phyloP scores from a whole-genome alignment of 2,888 invertebrate species.

The Corythucha ciliata region DNA sequence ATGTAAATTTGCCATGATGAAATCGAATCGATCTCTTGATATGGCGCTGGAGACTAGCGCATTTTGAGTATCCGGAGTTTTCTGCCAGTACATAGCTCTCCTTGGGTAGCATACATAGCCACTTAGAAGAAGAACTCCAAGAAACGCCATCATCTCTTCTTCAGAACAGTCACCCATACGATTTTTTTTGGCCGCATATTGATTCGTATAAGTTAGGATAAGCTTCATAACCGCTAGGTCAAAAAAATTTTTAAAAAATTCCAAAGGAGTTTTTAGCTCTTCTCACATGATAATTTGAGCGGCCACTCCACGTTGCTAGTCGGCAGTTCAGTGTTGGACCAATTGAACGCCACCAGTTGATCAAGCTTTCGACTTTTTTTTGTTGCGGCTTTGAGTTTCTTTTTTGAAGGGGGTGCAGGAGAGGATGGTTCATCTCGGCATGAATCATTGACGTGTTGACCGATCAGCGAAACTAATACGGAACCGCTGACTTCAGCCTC shows the following conservation, averaged over 20 bases:
- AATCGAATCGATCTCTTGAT: constrained; percentile 11
- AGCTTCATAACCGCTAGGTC: constrained; percentile 6
- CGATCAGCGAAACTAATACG: too few relatives aligned
- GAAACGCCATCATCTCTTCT: constrained; percentile 22
- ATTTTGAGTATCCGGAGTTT: constrained; percentile 10
- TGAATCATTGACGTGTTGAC: too few relatives aligned
- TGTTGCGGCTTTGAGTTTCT: too few relatives aligned
- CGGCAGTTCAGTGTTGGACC: too few relatives aligned
- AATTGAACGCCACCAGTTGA: too few relatives aligned
- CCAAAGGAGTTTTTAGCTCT: constrained; percentile 4
- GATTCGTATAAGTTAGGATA: constrained; percentile 20
- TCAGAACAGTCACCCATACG: constrained; percentile 17
- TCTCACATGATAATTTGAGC: too few relatives aligned
- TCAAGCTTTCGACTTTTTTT: too few relatives aligned
- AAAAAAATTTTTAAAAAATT: constrained; percentile 11
- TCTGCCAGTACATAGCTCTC: constrained; percentile 16
- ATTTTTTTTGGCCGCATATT: constrained; percentile 27
- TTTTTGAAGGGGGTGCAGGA: too few relatives aligned
- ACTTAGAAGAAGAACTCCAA: constrained; percentile 20
- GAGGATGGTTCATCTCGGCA: too few relatives aligned
- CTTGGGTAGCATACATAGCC: constrained; percentile 9
- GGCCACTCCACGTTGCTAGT: too few relatives aligned
- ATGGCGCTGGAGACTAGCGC: constrained; percentile 12
- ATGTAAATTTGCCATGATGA: constrained; percentile 13
- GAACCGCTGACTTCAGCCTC: too few relatives aligned